Conservation (phyloP, 2,797 vertebrate genomes). For the Atherinosoma microstoma region DNA sequence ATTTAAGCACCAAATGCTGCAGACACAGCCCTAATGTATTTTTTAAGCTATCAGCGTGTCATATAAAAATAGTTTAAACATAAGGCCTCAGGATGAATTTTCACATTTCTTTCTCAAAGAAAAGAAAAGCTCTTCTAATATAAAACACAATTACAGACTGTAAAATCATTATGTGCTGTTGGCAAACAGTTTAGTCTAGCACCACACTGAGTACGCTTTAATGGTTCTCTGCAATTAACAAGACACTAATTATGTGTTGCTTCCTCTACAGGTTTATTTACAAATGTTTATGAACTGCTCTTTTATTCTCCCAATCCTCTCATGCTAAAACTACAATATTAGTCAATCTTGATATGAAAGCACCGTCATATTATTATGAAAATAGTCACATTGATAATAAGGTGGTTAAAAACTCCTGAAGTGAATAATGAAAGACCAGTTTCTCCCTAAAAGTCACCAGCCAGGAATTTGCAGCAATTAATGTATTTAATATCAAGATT, state of each 20-base stretch:
- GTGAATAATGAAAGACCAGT: conserved; percentile 23
- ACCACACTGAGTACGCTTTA: conserved; percentile 61
- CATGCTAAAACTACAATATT: conserved; percentile 9
- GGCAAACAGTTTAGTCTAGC: conserved; percentile 70
- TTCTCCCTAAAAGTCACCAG: conserved; percentile 21
- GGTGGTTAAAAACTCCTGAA: conserved; percentile 19
- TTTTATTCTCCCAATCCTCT: conserved; percentile 41
- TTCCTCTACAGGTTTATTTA: conserved; percentile 58
- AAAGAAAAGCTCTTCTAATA: conserved; percentile 54
- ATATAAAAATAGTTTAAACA: conserved; percentile 71
- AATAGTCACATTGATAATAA: conserved; percentile 18
- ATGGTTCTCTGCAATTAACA: conserved; percentile 74
- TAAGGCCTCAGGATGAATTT: conserved; percentile 67
- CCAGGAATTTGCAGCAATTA: conserved; percentile 13
- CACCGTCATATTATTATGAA: conserved; percentile 6
- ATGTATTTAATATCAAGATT: conserved; percentile 23
- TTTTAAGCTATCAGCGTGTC: conserved; percentile 71
- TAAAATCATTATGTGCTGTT: conserved; percentile 74
- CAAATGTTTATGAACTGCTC: conserved; percentile 35
- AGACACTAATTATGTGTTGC: conserved; percentile 75
- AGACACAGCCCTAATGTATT: conserved; percentile 58
- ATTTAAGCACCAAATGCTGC: conserved; percentile 23
- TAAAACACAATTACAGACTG: conserved; percentile 64
- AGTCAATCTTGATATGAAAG: conserved; percentile 18
- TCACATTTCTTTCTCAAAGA: conserved; percentile 65